These are phyloP conservation scores for Lichenostomus cassidix DNA, from an alignment of 2,113 vertebrate species.

Conservation along the genomic window DNA sequence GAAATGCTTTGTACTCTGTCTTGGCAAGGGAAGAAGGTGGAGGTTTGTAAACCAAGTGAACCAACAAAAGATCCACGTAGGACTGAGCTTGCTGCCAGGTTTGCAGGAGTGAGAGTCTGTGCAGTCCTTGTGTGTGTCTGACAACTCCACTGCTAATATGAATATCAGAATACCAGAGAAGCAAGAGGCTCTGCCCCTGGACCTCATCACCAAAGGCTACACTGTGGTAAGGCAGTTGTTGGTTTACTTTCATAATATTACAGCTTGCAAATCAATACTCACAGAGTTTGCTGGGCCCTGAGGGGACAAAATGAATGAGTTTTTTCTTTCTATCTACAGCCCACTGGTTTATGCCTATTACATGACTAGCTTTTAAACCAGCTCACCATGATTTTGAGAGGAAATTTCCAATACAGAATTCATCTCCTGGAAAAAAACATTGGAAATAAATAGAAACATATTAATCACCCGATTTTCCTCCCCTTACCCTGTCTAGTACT, in stretches of 20 bases:
- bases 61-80: background rate
- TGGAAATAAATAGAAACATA: background rate
- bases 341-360: background rate
- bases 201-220: background rate
- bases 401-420: background rate
- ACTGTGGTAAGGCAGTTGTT: background rate
- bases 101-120: background rate
- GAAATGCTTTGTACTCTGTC: background rate
- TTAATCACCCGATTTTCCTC: background rate
- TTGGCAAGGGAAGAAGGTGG: background rate
- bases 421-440: background rate
- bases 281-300: background rate
- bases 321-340: background rate
- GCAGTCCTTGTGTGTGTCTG: background rate
- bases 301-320: background rate
- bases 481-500: background rate
- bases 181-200: background rate
- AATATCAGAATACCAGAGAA: background rate
- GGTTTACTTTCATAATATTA: background rate
- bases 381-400: background rate
- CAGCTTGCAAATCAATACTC: background rate
- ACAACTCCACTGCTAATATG: background rate
- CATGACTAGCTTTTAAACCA: background rate
- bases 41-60: background rate
- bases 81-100: background rate